Evolutionary conservation across 2,113 vertebrate genomes (phyloP), one percentile per base, ranked within the genome.

Genomic region (Thunnus thynnus): DNA sequence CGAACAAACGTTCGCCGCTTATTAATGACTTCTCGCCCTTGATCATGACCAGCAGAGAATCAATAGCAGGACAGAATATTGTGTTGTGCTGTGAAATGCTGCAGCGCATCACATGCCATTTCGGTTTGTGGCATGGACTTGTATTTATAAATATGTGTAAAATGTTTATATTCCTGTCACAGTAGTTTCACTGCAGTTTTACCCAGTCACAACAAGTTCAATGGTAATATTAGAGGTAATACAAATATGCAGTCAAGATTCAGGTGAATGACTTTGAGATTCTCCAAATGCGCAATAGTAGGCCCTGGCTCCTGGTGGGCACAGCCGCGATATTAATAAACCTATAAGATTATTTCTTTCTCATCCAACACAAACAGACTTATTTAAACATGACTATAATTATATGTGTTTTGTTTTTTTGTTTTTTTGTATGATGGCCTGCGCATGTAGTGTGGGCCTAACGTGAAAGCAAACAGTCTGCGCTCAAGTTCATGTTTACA

Each of bases 1-100:
- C 1, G 97, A 97, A 65, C 97, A 97, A 72, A 95, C 95, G 1
- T 96, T 99, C 85, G 94, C 90, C 0, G 68, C 91, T 8, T 95
- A 94, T 87, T 95, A 88, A 94, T 80, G 87, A 83, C 86, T 83
- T 88, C 83, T 90, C 89, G 82, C 86, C 88, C 36, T 91, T 86
- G 88, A 89, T 92, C 90, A 7, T 86, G 87, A 89, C 79, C 86
- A 87, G 48, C 71, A 71, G 65, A 30, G 41, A 41, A 41, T 41
- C 36, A 41, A 41, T 41, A 41, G 36, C 36, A 41, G 36, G 60
- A 27, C 54, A 52, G 13, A 79, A 58, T n/a, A 64, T 48, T 50
- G 47, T 69, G 65, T 66, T 63, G 46, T 20, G 12, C 18, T 52
- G 47, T 75, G 61, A 57, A 30, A 75, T 76, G 62, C 22, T 52